Evolutionary conservation across 2,113 vertebrate genomes (phyloP).

Genomic region (Phoxinus phoxinus): DNA sequence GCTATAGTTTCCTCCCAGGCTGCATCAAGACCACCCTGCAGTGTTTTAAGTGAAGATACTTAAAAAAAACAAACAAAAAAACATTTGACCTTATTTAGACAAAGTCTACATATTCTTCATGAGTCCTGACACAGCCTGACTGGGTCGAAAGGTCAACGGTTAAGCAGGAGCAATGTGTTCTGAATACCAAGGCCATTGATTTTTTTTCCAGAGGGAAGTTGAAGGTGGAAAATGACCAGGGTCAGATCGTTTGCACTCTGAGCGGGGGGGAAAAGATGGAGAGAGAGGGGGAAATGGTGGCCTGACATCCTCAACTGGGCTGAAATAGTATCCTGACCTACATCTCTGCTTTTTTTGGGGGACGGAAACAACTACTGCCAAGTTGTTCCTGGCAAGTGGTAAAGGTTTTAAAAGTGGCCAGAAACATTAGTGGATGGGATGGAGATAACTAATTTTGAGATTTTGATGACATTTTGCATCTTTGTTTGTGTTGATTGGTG

Average conservation of each 20-base stretch:
- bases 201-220: slow-evolving; percentile 52
- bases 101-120: slow-evolving; percentile 63
- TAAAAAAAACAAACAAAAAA: slow-evolving; percentile 67
- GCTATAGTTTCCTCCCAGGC: slow-evolving; percentile 1
- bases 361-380: slow-evolving; percentile 59
- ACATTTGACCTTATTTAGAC: slow-evolving; percentile 64
- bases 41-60: slow-evolving; percentile 29
- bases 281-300: slow-evolving; percentile 23
- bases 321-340: slow-evolving; percentile 67
- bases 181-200: slow-evolving; percentile 71
- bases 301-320: slow-evolving; percentile 32
- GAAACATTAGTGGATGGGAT: slow-evolving; percentile 17
- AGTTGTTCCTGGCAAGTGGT: slow-evolving; percentile 55
- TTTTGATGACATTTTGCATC: no score
- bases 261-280: slow-evolving; percentile 22
- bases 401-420: slow-evolving; percentile 4
- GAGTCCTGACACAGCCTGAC: slow-evolving; percentile 49
- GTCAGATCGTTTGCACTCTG: slow-evolving; percentile 61
- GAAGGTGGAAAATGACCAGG: slow-evolving; percentile 41
- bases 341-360: slow-evolving; percentile 69
- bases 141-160: slow-evolving; percentile 65
- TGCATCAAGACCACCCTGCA: slow-evolving; percentile 41
- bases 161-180: slow-evolving; percentile 61
- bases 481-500: no score
- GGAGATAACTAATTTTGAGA: background rate